Percentiles rank a stretch among this genome's conserved stretches.
Evolutionary conservation across 1,140 invertebrate genomes (phyloP).

Genomic region (Lethrus apterus): DNA sequence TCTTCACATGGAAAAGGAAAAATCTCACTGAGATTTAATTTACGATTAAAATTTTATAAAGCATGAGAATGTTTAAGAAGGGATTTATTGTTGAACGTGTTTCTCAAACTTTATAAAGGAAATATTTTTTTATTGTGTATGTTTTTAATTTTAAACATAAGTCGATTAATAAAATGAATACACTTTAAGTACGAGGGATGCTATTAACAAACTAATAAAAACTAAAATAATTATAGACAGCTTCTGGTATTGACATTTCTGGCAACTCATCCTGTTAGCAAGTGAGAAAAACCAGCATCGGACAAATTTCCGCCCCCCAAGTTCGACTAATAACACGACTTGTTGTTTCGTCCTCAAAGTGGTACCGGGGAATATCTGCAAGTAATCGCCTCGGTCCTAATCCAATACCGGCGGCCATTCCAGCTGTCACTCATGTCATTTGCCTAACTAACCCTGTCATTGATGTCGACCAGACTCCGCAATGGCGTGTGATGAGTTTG

Average conservation of each 20-base stretch:
- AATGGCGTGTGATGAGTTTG: constrained; percentile 30
- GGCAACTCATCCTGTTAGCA: background rate
- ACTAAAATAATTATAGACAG: too few relatives aligned
- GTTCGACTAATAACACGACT: background rate
- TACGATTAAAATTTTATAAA: too few relatives aligned
- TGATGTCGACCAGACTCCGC: constrained; percentile 24
- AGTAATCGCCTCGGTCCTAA: constrained; percentile 28
- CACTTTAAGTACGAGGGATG: too few relatives aligned
- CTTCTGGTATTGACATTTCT: background rate
- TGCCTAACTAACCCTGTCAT: constrained; percentile 32
- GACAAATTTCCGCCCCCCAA: background rate
- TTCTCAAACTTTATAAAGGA: too few relatives aligned
- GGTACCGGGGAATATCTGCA: constrained; percentile 20
- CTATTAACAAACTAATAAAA: constrained; percentile 1
- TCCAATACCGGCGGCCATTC: constrained; percentile 34
- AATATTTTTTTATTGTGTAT: too few relatives aligned
- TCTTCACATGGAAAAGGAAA: too few relatives aligned
- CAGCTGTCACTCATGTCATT: constrained; percentile 35
- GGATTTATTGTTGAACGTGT: too few relatives aligned
- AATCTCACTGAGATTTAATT: too few relatives aligned
- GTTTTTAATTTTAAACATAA: too few relatives aligned
- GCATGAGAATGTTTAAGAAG: too few relatives aligned
- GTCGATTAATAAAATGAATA: too few relatives aligned
- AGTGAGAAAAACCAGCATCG: constrained; percentile 3
- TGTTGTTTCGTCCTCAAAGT: constrained; percentile 7